phyloP scores from a whole-genome alignment of 64 coral and sea anemone genomes.

The Pachyseris speciosa region DNA sequence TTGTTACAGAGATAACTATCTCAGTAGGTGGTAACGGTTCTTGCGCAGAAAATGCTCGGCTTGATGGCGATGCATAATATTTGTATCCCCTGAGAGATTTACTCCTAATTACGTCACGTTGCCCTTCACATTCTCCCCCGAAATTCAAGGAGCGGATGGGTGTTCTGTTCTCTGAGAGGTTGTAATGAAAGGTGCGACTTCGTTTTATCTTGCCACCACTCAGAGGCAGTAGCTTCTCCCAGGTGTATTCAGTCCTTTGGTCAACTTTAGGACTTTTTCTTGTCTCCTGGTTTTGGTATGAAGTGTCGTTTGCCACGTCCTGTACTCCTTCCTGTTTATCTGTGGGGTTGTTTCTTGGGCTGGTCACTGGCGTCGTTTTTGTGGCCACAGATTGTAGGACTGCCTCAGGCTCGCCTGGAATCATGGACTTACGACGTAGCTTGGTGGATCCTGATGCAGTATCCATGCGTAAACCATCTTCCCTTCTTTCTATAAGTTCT shows the following conservation, averaged over 20 bases:
- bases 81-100: constrained; percentile 1
- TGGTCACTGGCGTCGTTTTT: neutral
- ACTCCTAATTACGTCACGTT: neutral
- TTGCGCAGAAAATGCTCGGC: neutral
- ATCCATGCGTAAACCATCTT: constrained; percentile 55
- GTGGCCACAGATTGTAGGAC: neutral
- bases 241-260: constrained; percentile 32
- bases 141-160: neutral
- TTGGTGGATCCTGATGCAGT: constrained; percentile 6
- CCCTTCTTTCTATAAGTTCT: neutral
- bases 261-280: neutral
- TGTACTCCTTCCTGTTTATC: neutral
- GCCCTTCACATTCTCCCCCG: neutral
- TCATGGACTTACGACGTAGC: neutral
- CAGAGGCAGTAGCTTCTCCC: neutral
- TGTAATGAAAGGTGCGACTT: neutral
- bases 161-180: neutral
- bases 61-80: neutral
- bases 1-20: neutral
- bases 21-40: neutral
- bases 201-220: neutral
- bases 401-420: neutral
- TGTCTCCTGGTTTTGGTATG: no score
- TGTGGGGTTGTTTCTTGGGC: neutral
- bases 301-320: neutral